Evolutionary conservation across 2,888 invertebrate genomes (phyloP).

Genomic region (Napeogenes sylphis): DNA sequence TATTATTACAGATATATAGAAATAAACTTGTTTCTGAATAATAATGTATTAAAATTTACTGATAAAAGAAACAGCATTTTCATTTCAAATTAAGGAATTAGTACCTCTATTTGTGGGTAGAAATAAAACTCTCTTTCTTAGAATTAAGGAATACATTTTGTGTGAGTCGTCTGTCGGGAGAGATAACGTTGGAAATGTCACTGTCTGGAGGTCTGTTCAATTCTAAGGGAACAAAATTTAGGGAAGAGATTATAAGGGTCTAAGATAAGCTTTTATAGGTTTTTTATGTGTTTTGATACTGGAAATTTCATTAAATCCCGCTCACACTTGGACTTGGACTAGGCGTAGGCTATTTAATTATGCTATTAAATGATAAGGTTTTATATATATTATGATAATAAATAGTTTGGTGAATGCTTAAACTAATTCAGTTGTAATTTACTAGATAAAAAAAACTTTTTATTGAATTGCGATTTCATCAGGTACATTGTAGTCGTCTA

Average conservation of each 20-base stretch:
- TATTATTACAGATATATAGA: too few species aligned
- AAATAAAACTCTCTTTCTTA: neutral
- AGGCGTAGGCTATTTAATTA: constrained; percentile 8
- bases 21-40: too few species aligned
- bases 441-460: too few species aligned
- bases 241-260: constrained; percentile 74
- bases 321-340: too few species aligned
- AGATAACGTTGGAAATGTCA: constrained; percentile 72
- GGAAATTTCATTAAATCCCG: neutral
- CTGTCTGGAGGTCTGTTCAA: constrained; percentile 67
- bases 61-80: neutral
- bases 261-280: constrained; percentile 70
- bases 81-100: neutral
- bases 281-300: constrained; percentile 63
- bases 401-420: too few species aligned
- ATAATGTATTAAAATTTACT: too few species aligned
- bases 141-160: neutral
- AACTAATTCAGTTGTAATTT: too few species aligned
- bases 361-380: neutral
- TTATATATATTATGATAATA: too few species aligned
- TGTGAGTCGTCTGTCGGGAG: constrained; percentile 48
- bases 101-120: too few species aligned
- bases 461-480: too few species aligned
- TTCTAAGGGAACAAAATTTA: constrained; percentile 72
- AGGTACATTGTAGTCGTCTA: too few species aligned